Evolutionary conservation across 2,797 vertebrate species (phyloP).

Genomic region (Chromobotia macracanthus): DNA sequence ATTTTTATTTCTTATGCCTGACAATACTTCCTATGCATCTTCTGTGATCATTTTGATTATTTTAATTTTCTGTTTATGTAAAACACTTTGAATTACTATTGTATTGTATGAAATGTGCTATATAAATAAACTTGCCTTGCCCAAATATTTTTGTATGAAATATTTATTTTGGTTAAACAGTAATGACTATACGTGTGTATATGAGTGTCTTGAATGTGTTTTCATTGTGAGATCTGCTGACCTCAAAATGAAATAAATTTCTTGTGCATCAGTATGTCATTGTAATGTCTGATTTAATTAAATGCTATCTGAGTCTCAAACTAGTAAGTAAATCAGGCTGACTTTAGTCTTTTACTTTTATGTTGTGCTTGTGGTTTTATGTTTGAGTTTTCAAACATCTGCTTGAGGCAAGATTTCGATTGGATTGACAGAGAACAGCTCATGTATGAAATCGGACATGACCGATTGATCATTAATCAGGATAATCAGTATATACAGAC

Average conservation of each 20-base stretch:
- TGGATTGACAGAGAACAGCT: slow-evolving; percentile 64
- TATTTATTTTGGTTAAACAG: slow-evolving; percentile 17
- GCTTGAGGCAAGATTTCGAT: slow-evolving; percentile 63
- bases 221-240: slow-evolving; percentile 27
- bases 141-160: slow-evolving; percentile 23
- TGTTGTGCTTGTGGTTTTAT: background rate
- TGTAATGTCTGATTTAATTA: background rate
- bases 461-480: slow-evolving; percentile 73
- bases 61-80: too few relatives aligned
- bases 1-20: too few relatives aligned
- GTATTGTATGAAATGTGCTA: too few relatives aligned
- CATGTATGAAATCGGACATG: slow-evolving; percentile 83
- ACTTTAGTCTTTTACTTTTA: background rate
- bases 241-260: slow-evolving; percentile 20
- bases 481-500: slow-evolving; percentile 16
- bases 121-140: too few relatives aligned
- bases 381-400: slow-evolving; percentile 62
- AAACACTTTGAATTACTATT: too few relatives aligned
- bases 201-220: slow-evolving; percentile 5
- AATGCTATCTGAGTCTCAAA: background rate
- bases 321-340: background rate
- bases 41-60: too few relatives aligned
- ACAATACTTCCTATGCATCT: too few relatives aligned
- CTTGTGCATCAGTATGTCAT: background rate
- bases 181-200: slow-evolving; percentile 15